These are phyloP conservation scores for Zelostemma sp. DNA, from an alignment of 1,140 invertebrate species.

Conservation along the genomic window DNA sequence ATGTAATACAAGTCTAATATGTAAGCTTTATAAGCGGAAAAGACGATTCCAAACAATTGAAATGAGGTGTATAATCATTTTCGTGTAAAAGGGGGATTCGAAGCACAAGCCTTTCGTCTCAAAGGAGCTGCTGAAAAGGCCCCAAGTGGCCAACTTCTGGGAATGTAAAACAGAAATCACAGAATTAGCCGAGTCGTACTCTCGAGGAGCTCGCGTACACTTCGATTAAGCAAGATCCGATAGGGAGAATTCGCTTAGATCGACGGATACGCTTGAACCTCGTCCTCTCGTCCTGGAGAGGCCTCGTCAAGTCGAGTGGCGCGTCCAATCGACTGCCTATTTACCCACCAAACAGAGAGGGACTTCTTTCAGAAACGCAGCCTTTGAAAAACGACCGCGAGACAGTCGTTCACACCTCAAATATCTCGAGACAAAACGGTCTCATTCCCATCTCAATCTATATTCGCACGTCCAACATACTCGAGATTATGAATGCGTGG, in stretches of 20 bases:
- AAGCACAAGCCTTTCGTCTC: no score
- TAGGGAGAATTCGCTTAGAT: conserved; percentile 62
- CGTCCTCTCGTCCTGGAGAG: conserved; percentile 12
- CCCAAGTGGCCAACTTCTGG: neutral
- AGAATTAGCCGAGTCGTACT: conserved; percentile 21
- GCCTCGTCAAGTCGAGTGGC: conserved; percentile 28
- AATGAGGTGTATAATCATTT: no score
- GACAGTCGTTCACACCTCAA: conserved; percentile 51
- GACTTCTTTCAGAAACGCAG: conserved; percentile 51
- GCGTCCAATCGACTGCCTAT: conserved; percentile 59
- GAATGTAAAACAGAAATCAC: conserved; percentile 21
- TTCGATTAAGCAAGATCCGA: conserved; percentile 22
- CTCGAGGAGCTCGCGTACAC: neutral
- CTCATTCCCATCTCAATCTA: conserved; percentile 68
- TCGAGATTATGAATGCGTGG: conserved; percentile 67
- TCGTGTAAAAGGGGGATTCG: no score
- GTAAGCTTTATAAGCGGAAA: no score
- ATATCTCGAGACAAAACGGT: conserved; percentile 60
- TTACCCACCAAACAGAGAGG: conserved; percentile 56
- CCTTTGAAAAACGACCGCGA: conserved; percentile 45
- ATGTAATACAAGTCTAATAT: no score
- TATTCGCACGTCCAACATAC: conserved; percentile 66
- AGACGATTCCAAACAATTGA: no score
- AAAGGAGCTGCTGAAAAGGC: neutral
- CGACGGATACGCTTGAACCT: conserved; percentile 51